Evolutionary conservation across 2,113 vertebrate genomes (phyloP), one percentile per base, ranked within the genome.

Genomic region (Nothocercus julius): DNA sequence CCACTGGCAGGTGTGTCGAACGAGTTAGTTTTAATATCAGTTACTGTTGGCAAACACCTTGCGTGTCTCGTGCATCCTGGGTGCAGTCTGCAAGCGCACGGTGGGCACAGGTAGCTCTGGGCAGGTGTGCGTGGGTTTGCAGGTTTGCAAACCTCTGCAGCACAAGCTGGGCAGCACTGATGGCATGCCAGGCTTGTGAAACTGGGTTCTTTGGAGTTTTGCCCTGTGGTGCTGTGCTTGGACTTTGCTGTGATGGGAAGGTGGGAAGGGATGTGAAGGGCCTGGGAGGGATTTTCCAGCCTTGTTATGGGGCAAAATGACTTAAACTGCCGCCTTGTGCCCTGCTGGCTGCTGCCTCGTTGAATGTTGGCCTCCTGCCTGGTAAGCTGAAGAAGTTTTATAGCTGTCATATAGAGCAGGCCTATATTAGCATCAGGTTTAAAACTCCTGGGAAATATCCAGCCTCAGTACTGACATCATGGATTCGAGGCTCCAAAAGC

Each of bases 401-500:
- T 92, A 92, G 93, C 95, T 96, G 96, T 93, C 95, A 91, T 94
- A 95, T 78, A 88, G 95, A 88, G 27, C 92, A 82, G 89, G 61
- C 89, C 92, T 92, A n/a, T 96, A 94, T 96, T 95, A 94, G 85
- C 86, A 66, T 87, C 75, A 40, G 87, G 79, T 94, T 96, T 93
- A 93, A 93, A 95, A 34, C 90, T 96, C 96, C 63, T 11, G 84
- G 92, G 96, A 92, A 97, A 91, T 70, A 79, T 86, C 87, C 93
- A 96, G 93, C 92, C 89, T 56, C 91, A 83, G 83, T 16, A 72
- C 95, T 96, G 89, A 95, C 92, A 95, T 95, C 92, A 95, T n/a
- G 94, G 92, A 80, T 90, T 88, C 73, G 94, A 93, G 87, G 84
- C 94, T 96, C 92, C 92, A 87, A 95, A 91, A 91, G 89, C 89